These are phyloP conservation scores for Drosophila subpulchrella DNA, from an alignment of 1,140 invertebrate species.

Conservation along the genomic window DNA sequence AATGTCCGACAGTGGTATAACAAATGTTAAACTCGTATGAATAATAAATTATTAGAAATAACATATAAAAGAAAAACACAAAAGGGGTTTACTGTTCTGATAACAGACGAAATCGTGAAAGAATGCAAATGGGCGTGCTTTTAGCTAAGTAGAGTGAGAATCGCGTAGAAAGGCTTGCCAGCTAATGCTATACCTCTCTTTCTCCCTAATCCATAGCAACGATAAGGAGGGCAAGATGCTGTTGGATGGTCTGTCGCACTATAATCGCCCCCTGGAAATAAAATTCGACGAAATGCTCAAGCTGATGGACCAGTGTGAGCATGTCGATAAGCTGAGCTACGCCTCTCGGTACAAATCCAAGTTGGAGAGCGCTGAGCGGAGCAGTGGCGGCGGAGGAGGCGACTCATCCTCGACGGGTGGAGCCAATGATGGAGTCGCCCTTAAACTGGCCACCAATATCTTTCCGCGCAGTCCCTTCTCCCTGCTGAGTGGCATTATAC, in stretches of 20 bases:
- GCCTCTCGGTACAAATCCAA: constrained; percentile 46
- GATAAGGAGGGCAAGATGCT: constrained; percentile 87
- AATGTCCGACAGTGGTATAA: background rate
- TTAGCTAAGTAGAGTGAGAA: background rate
- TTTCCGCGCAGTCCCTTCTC: constrained; percentile 88
- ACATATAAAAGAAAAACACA: background rate
- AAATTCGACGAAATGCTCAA: constrained; percentile 89
- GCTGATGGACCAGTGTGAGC: constrained; percentile 91
- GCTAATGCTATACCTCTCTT: no score
- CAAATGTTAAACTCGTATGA: background rate
- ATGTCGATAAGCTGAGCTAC: constrained; percentile 85
- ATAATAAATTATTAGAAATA: background rate
- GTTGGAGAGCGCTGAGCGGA: constrained; percentile 57
- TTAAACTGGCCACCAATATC: constrained; percentile 75
- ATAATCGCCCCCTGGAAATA: constrained; percentile 87
- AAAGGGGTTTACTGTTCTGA: no score
- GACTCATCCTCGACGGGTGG: constrained; percentile 9
- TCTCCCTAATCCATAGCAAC: constrained; percentile 85
- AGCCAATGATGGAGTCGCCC: constrained; percentile 42
- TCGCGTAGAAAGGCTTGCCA: background rate
- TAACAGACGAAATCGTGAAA: no score
- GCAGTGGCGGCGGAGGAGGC: constrained; percentile 24
- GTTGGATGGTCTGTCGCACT: constrained; percentile 86
- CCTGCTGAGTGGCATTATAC: constrained; percentile 90
- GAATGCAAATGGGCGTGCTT: background rate